A percentile compares a stretch with the other conserved stretches of the same genome.
These are phyloP conservation scores for Monomorium pharaonis DNA, from an alignment of 1,140 invertebrate species.

Conservation along the genomic window DNA sequence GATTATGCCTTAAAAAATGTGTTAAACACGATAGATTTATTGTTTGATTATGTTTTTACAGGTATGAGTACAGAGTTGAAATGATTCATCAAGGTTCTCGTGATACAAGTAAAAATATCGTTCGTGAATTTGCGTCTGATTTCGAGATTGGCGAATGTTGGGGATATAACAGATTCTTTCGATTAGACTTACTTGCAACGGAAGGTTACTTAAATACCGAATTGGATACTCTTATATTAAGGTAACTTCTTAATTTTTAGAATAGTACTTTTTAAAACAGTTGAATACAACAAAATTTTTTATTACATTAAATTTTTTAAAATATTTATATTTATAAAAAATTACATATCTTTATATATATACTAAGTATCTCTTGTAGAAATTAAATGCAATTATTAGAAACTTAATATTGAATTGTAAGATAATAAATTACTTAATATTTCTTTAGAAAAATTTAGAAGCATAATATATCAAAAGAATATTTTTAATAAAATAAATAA, in stretches of 20 bases:
- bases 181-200: slow-evolving; percentile 94
- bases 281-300: background rate
- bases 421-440: background rate
- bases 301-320: background rate
- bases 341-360: slow-evolving; percentile 1
- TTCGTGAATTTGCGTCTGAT: slow-evolving; percentile 96
- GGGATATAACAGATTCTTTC: slow-evolving; percentile 98
- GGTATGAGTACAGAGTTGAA: slow-evolving; percentile 97
- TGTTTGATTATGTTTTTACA: slow-evolving; percentile 76
- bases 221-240: slow-evolving; percentile 90
- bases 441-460: too few species aligned
- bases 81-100: slow-evolving; percentile 96
- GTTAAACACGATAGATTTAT: background rate
- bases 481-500: too few species aligned
- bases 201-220: slow-evolving; percentile 94
- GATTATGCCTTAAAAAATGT: background rate
- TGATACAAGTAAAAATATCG: slow-evolving; percentile 95
- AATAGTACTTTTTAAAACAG: background rate
- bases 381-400: background rate
- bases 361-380: background rate
- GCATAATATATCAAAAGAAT: too few species aligned
- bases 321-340: background rate
- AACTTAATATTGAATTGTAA: background rate
- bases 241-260: slow-evolving; percentile 82
- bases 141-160: slow-evolving; percentile 99